Conservation (phyloP, 2,113 vertebrate species). For the Helogale parvula region DNA sequence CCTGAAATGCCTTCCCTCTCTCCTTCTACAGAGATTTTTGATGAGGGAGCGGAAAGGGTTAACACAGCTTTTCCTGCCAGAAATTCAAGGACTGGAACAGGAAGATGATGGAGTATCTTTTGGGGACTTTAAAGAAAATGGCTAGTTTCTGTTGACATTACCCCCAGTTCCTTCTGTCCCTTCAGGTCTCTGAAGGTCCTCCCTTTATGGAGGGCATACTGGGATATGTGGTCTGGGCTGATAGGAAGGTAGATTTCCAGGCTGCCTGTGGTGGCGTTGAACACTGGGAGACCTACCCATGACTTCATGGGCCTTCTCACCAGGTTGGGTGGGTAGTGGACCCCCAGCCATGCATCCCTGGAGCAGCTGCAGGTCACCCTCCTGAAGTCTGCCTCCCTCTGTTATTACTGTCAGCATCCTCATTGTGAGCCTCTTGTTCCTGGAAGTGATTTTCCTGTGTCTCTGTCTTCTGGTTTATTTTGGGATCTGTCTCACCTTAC, state of each 20-base stretch:
- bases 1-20: neutral
- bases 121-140: slow-evolving; percentile 7
- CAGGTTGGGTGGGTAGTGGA: slow-evolving; percentile 4
- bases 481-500: slow-evolving; percentile 76
- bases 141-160: neutral
- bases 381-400: slow-evolving; percentile 1
- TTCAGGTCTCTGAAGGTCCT: neutral
- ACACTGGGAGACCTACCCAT: neutral
- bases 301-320: neutral
- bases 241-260: slow-evolving; percentile 24
- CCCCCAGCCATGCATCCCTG: neutral
- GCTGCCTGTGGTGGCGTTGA: neutral
- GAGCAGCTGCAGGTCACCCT: slow-evolving; percentile 30
- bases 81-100: neutral
- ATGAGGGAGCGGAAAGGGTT: neutral
- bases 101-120: slow-evolving; percentile 24
- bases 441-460: slow-evolving; percentile 78
- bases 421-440: slow-evolving; percentile 64
- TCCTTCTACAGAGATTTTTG: neutral
- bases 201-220: neutral
- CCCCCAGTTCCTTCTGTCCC: neutral
- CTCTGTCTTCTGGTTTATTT: slow-evolving; percentile 75
- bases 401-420: slow-evolving; percentile 64
- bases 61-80: neutral
- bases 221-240: neutral